Evolutionary conservation across 1,140 invertebrate genomes (phyloP).

Genomic region (Olivierus martensii): DNA sequence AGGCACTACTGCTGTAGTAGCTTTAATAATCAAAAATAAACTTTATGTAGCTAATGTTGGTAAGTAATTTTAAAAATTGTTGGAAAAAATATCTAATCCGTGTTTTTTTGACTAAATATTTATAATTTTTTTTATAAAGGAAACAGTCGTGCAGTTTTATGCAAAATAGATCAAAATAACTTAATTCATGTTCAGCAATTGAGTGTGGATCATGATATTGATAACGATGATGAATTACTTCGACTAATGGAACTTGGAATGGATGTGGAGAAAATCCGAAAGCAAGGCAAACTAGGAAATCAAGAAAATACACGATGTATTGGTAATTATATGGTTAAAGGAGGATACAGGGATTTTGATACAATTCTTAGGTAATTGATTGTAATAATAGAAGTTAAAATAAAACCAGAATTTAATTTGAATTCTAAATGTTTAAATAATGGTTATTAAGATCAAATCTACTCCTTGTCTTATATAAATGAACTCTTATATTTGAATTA

Average conservation of each 20-base stretch:
- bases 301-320: slow-evolving; percentile 53
- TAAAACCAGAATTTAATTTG: no score
- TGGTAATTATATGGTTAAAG: slow-evolving; percentile 80
- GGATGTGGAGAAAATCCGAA: slow-evolving; percentile 44
- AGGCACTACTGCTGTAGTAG: slow-evolving; percentile 63
- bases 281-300: slow-evolving; percentile 35
- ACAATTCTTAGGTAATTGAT: slow-evolving; percentile 30
- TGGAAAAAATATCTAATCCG: no score
- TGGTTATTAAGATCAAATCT: no score
- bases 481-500: no score
- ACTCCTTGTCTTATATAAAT: no score
- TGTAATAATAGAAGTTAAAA: not conserved
- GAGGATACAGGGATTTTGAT: slow-evolving; percentile 68
- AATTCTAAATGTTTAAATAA: no score
- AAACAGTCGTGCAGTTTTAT: slow-evolving; percentile 56
- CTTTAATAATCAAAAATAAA: slow-evolving; percentile 53
- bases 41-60: slow-evolving; percentile 71
- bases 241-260: slow-evolving; percentile 56
- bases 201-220: slow-evolving; percentile 65
- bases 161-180: slow-evolving; percentile 60
- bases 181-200: slow-evolving; percentile 67
- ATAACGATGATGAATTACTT: slow-evolving; percentile 66
- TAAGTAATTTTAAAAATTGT: slow-evolving; percentile 19
- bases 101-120: no score
- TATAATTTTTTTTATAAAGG: slow-evolving; percentile 28